Evolutionary conservation across 2,797 vertebrate genomes (phyloP), one percentile per base, ranked within the genome.

Genomic region (Alosa sapidissima): DNA sequence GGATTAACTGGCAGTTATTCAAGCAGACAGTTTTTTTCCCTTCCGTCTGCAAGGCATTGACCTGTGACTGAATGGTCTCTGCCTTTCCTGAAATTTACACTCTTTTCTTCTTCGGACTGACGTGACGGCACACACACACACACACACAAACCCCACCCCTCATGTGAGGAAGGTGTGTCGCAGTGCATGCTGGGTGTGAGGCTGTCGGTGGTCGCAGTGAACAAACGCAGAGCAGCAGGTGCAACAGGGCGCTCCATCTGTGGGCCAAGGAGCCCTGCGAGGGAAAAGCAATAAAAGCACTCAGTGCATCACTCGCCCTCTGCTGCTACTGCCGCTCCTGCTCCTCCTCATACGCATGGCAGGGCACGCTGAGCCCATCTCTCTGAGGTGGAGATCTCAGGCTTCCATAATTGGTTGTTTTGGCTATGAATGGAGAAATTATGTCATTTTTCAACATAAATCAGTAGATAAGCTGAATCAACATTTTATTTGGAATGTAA

Each of bases 181-280:
- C 13, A 1, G n/a, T 72, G 65, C 65, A 13, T 72, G 28, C 65
- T 41, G 65, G 65, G 65, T 16, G 33, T 14, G 72, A 47, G 72
- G 7, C 72, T 45, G 14, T 19, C 14, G 19, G 36, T 47, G 41
- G 72, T 19, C 41, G 16, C 36, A 47, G 2, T 19, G 5, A 41
- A 19, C 72, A 78, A 78, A 11, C 8, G 13, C 33, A 33, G 68
- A 16, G 68, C 68, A 36, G 68, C 68, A 75, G 36, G 36, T 75
- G 72, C 8, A 47, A 78, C 41, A 47, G 72, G 72, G 72, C 6
- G 58, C 58, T 60, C 65, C 65, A 72, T 72, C 24, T 72, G 65
- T 72, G 65, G 28, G 9, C 10, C 13, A 10, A 5, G 65, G 65
- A 36, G 65, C n/a, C 62, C 62, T 65, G 65, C 33, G 65, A 68